A percentile compares a stretch with the other conserved stretches of the same genome.
Evolutionary conservation across 2,888 invertebrate species (phyloP).

Genomic region (Drosophila eohydei): DNA sequence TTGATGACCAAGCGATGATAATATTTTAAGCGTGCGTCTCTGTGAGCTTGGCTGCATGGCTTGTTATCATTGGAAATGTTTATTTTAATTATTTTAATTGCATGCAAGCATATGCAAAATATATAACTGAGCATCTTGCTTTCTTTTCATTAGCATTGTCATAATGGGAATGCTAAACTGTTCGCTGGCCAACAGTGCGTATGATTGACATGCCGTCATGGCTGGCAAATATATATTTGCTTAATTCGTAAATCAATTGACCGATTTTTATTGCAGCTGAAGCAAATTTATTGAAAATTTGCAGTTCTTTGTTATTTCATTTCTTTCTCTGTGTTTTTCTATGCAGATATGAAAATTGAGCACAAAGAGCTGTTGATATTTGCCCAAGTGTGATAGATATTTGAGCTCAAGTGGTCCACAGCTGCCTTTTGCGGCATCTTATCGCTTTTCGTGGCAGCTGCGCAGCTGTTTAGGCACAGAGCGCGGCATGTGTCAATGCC

Average conservation of each 20-base stretch:
- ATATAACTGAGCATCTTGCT: constrained; percentile 30
- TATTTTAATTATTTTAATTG: constrained; percentile 69
- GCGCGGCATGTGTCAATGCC: constrained; percentile 71
- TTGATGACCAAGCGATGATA: constrained; percentile 54
- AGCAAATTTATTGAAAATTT: constrained; percentile 35
- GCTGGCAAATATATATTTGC: constrained; percentile 31
- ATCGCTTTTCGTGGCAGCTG: constrained; percentile 17
- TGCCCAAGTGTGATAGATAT: constrained; percentile 62
- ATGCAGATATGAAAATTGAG: not conserved
- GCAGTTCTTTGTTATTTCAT: constrained; percentile 27
- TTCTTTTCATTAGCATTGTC: constrained; percentile 46
- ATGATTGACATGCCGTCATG: constrained; percentile 42
- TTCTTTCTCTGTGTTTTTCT: constrained; percentile 1
- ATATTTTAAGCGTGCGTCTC: constrained; percentile 49
- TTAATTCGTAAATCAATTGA: constrained; percentile 38
- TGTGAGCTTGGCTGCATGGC: constrained; percentile 14
- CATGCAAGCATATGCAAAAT: constrained; percentile 30
- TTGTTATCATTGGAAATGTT: constrained; percentile 62
- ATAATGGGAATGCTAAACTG: constrained; percentile 17
- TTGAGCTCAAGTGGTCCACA: constrained; percentile 26
- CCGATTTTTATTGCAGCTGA: constrained; percentile 32
- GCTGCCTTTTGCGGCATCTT: constrained; percentile 36
- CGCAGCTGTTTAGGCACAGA: constrained; percentile 28
- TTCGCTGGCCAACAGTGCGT: constrained; percentile 33
- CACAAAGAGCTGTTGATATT: constrained; percentile 29